Conservation (phyloP, 2,113 vertebrate genomes). For the Pseudopipra pipra region DNA sequence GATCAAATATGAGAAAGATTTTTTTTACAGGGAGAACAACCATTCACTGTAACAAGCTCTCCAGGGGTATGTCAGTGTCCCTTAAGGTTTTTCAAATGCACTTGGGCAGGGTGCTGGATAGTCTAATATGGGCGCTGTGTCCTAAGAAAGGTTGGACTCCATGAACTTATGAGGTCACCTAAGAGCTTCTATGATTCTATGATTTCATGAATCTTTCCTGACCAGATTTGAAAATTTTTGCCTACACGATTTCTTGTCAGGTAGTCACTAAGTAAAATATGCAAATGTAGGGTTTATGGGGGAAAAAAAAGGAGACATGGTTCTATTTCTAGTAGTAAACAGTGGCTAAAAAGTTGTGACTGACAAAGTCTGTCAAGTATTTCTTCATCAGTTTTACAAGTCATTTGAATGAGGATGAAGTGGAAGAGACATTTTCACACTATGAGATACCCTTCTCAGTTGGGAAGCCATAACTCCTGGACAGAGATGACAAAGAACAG, state of each 20-base stretch:
- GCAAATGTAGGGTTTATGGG: not conserved
- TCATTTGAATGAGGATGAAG: not conserved
- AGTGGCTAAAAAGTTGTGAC: not conserved
- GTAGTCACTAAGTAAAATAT: not conserved
- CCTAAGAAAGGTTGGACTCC: accelerated
- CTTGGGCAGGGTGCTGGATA: not conserved
- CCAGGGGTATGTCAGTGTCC: accelerated
- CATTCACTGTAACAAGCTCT: not conserved
- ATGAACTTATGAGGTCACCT: not conserved
- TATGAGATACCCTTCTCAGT: not conserved
- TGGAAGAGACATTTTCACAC: not conserved
- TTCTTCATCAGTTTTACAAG: not conserved
- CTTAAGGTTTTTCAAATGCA: not conserved
- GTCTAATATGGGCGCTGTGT: not conserved
- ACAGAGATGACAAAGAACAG: not conserved
- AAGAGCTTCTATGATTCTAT: not conserved
- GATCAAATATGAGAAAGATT: not conserved
- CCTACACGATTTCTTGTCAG: not conserved
- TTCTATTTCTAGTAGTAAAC: not conserved
- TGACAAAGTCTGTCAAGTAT: not conserved
- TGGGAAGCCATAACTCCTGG: not conserved
- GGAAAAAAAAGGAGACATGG: not conserved
- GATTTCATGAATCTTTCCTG: not conserved
- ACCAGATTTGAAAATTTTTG: not conserved
- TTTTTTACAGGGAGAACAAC: not conserved